phyloP scores from a whole-genome alignment of 1,140 invertebrate species.

The Drosophila tsacasi region DNA sequence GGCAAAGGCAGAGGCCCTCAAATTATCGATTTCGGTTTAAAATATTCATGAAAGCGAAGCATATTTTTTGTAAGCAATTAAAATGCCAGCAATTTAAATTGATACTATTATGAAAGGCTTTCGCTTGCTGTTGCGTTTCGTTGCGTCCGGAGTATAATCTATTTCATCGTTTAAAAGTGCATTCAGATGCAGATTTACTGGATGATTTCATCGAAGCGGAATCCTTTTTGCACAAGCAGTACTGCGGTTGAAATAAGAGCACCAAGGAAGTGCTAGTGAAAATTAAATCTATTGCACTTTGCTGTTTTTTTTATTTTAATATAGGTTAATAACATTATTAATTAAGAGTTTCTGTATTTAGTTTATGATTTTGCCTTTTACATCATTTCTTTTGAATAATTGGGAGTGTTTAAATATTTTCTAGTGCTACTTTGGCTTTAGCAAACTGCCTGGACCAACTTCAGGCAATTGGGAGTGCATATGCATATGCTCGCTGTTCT shows the following conservation, averaged over 20 bases:
- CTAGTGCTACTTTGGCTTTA: background rate
- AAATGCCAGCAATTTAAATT: constrained; percentile 57
- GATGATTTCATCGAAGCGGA: constrained; percentile 40
- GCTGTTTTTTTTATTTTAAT: too few species aligned
- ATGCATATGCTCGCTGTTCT: constrained; percentile 13
- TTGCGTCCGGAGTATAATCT: constrained; percentile 9
- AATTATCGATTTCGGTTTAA: constrained; percentile 23
- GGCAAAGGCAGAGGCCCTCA: background rate
- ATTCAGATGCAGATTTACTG: constrained; percentile 46
- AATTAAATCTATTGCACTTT: background rate
- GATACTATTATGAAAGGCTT: constrained; percentile 46
- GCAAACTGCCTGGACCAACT: constrained; percentile 1
- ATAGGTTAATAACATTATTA: background rate
- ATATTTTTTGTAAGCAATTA: constrained; percentile 56
- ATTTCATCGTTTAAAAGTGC: constrained; percentile 34
- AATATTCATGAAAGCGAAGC: constrained; percentile 17
- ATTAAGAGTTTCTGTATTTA: background rate
- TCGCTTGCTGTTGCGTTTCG: constrained; percentile 15
- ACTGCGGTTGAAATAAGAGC: background rate
- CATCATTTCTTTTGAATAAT: background rate
- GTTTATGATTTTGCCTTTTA: background rate
- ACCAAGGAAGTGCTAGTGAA: background rate
- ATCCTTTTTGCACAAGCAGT: constrained; percentile 20
- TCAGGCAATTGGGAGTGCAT: constrained; percentile 8
- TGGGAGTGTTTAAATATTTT: background rate